Conservation (phyloP, 2,888 invertebrate species). For the Acrobeloides nanus region DNA sequence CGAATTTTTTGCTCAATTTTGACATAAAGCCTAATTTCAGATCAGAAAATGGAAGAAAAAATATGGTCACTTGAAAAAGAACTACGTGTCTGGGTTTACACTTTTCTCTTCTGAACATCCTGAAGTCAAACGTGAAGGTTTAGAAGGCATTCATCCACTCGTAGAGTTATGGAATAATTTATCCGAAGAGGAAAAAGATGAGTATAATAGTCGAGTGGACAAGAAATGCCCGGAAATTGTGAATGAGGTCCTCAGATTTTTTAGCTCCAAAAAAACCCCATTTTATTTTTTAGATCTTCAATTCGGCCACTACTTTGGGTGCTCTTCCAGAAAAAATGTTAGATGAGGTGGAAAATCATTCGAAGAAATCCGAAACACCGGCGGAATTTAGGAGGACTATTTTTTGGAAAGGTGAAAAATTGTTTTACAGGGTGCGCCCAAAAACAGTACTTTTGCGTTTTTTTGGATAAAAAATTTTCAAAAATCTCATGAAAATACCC, state of each 20-base stretch:
- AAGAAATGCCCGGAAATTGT: conserved; percentile 32
- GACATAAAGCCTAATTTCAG: too few relatives aligned
- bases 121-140: conserved; percentile 8
- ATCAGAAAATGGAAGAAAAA: conserved; percentile 17
- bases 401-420: conserved; percentile 51
- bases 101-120: background rate
- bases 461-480: background rate
- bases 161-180: conserved; percentile 35
- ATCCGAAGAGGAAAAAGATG: conserved; percentile 20
- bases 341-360: conserved; percentile 57
- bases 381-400: conserved; percentile 31
- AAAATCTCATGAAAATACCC: too few relatives aligned
- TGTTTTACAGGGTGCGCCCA: too few relatives aligned
- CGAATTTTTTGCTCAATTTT: too few relatives aligned
- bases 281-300: conserved; percentile 55
- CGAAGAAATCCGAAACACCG: conserved; percentile 1
- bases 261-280: background rate
- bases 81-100: conserved; percentile 7
- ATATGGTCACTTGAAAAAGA: conserved; percentile 6
- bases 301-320: conserved; percentile 72
- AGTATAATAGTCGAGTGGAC: too few relatives aligned
- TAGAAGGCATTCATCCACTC: too few relatives aligned
- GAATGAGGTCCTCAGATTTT: conserved; percentile 28
- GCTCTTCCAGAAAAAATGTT: conserved; percentile 76
- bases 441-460: too few relatives aligned